phyloP scores from a whole-genome alignment of 2,113 vertebrate genomes.

The Dasyornis broadbenti region DNA sequence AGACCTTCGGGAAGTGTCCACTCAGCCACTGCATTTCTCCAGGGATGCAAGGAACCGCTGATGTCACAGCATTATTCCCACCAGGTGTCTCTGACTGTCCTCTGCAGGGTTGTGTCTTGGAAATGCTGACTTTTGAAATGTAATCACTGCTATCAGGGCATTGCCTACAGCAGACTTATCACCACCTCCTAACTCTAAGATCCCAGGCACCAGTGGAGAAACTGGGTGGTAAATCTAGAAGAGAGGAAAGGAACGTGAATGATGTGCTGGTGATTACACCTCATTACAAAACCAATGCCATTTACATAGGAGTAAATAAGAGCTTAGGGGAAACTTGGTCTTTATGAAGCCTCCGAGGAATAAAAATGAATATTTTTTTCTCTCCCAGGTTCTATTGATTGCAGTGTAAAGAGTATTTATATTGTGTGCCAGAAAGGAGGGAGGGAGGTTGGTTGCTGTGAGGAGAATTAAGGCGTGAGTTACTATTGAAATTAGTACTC shows the following conservation, averaged over 20 bases:
- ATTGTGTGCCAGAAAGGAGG: neutral
- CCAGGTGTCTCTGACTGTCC: neutral
- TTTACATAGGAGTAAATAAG: neutral
- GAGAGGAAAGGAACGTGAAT: neutral
- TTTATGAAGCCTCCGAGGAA: neutral
- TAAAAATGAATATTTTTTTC: slow-evolving; percentile 18
- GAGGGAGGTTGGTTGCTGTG: slow-evolving; percentile 2
- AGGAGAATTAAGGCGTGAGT: slow-evolving; percentile 72
- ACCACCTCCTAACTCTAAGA: neutral
- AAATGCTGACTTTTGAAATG: neutral
- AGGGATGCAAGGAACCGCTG: neutral
- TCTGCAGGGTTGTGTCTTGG: neutral
- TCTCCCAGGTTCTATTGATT: neutral
- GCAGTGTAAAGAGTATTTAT: neutral
- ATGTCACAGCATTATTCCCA: neutral
- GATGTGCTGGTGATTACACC: neutral
- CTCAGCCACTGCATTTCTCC: neutral
- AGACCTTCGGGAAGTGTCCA: neutral
- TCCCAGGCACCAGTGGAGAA: neutral
- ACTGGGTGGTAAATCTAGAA: neutral
- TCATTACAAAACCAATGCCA: neutral
- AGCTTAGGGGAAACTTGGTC: neutral
- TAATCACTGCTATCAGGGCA: neutral
- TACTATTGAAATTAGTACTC: slow-evolving; percentile 72
- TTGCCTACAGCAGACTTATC: neutral